phyloP scores from a whole-genome alignment of 2,888 invertebrate genomes.

The Abscondita cerata region DNA sequence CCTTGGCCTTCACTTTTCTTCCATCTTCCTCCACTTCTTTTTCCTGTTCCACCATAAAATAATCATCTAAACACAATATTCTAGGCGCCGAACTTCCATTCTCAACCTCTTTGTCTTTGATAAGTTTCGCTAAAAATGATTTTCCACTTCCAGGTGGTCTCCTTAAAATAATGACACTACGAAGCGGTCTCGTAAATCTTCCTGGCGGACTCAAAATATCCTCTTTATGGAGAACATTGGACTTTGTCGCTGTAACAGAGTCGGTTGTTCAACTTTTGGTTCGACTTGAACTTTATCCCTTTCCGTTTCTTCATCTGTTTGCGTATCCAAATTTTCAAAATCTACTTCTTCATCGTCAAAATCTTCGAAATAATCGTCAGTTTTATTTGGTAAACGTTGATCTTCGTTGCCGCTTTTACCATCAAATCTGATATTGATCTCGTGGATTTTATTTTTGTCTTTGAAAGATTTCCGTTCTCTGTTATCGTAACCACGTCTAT shows the following conservation, averaged over 20 bases:
- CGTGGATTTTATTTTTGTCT: slow-evolving; percentile 4
- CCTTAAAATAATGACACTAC: slow-evolving; percentile 86
- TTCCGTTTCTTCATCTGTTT: neutral
- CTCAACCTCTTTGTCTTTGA: slow-evolving; percentile 82
- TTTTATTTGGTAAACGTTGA: neutral
- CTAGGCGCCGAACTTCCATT: slow-evolving; percentile 89
- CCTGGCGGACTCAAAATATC: slow-evolving; percentile 85
- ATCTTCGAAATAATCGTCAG: neutral
- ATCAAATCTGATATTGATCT: neutral
- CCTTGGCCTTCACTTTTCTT: slow-evolving; percentile 71
- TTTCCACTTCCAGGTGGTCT: slow-evolving; percentile 97
- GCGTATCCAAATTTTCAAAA: slow-evolving; percentile 17
- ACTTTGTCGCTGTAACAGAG: slow-evolving; percentile 10
- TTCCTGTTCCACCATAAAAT: slow-evolving; percentile 90
- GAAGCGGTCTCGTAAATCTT: slow-evolving; percentile 76
- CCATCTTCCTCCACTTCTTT: slow-evolving; percentile 75
- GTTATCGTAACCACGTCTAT: slow-evolving; percentile 44
- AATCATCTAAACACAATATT: slow-evolving; percentile 93
- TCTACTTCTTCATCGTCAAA: slow-evolving; percentile 11
- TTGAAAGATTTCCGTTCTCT: slow-evolving; percentile 38
- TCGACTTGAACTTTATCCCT: neutral
- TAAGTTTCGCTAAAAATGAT: slow-evolving; percentile 86
- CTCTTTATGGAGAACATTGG: slow-evolving; percentile 71
- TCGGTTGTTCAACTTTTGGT: neutral
- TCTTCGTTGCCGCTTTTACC: neutral